These are phyloP conservation scores for roundworm (Caenorhabditis elegans) DNA, from an alignment of 1,140 invertebrate species.

Conservation along the genomic window WBcel235 BX284604.4:13087501-13088000, in stretches of 20 bases:
- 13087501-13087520: too few relatives aligned
- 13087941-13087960: constrained; percentile 6
- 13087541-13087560: too few relatives aligned
- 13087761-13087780: constrained; percentile 95
- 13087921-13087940: constrained; percentile 39
- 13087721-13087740: constrained; percentile 95
- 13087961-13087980: not conserved
- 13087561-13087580: too few relatives aligned
- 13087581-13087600: not conserved
- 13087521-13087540: too few relatives aligned
- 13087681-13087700: constrained; percentile 93
- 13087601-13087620: not conserved
- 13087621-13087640: not conserved
- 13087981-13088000: constrained; percentile 17
- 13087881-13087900: constrained; percentile 29
- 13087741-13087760: constrained; percentile 74
- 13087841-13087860: constrained; percentile 79
- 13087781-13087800: constrained; percentile 97
- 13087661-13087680: constrained; percentile 82
- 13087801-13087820: constrained; percentile 90
- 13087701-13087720: constrained; percentile 95
- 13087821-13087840: constrained; percentile 81
- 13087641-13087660: constrained; percentile 73
- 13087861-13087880: constrained; percentile 74
- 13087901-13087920: constrained; percentile 10